Evolutionary conservation across 1,140 invertebrate genomes (phyloP), one percentile per base, ranked within the genome.

Genomic region (Samia ricini): DNA sequence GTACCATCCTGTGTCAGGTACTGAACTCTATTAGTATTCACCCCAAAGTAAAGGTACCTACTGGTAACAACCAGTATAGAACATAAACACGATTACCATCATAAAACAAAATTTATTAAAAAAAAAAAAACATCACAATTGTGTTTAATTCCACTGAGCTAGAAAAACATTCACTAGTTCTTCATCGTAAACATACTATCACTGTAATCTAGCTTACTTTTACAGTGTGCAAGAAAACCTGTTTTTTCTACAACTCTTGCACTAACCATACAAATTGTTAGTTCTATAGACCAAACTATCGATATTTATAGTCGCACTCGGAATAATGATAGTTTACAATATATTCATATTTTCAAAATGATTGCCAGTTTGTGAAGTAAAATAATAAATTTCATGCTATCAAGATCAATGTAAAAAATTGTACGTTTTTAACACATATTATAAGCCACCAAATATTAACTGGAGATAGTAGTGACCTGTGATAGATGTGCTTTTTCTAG

Each of bases 21-120:
- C 57, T 3, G n/a, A 49, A 22, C 12, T 24, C 20, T n/a, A 59
- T 59, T 22, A 59, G 12, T 59, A 59, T 59, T 48, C 42, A 59
- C 36, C 42, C 57, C 42, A 29, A 51, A 21, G 3, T 24, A 58
- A 12, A 33, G 6, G 48, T 10, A 42, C n/a, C n/a, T 49, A n/a
- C 20, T 10, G 4, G 20, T 24, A n/a, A 18, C 49, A 50, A 56
- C 24, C 20, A 56, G 29, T 36, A 42, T 3, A 5, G n/a, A 15
- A 42, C n/a, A 42, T 42, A 42, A 12, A 1, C 4, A 42, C 7
- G 33, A 15, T 42, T 42, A 42, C 33, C 8, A 15, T n/a, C 15
- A 42, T 10, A 42, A 15, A 42, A 42, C 33, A 42, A 42, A 15
- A 42, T 42, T 42, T 42, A 42, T 42, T 42, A 10, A 15, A 29